Evolutionary conservation across 1,140 invertebrate species (phyloP), one percentile per base, ranked within the genome.

Genomic region (Odontomachus brunneus): DNA sequence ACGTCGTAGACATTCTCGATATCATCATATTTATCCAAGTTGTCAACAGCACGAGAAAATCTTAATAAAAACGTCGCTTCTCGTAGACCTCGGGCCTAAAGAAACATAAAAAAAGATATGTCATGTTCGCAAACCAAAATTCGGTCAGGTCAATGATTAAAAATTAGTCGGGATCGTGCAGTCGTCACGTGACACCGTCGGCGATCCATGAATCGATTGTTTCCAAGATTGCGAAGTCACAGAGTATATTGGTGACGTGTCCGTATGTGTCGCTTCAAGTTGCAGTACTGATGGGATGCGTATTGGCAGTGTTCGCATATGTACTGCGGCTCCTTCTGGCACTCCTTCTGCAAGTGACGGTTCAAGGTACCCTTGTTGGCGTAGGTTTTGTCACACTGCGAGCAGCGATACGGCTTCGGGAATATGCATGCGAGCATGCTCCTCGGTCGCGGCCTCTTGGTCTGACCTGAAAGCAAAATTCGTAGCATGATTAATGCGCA

Each of bases 301-400:
- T 90, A 91, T 0, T 90, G 86, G 82, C 95, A 96, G 72, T 94
- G 91, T 38, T 89, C 89, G 89, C 96, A 96, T 84, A 94, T 90
- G 71, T 95, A 94, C 29, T 94, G 94, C 1, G 95, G 95, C 82
- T 92, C 87, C 73, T 94, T 94, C 22, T 95, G 95, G 84, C 95
- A 96, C 86, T 96, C 95, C 84, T 94, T 95, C 17, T 94, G 90
- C 44, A 94, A 80, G 87, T 96, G 96, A 19, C 86, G 90, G n/a
- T 87, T 89, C 17, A 90, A 63, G 15, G 85, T 93, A 44, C 90
- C 90, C 83, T 92, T 94, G 82, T 94, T 93, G 55, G 93, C 93
- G 89, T 95, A 95, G 66, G 92, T 89, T 87, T 91, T 93, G 51
- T 87, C 87, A 84, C 94, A 94, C 49, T 91, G 91, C 67, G 33